These are phyloP conservation scores for Fulmarus glacialis DNA, from an alignment of 2,113 vertebrate genomes.

Conservation along the genomic window DNA sequence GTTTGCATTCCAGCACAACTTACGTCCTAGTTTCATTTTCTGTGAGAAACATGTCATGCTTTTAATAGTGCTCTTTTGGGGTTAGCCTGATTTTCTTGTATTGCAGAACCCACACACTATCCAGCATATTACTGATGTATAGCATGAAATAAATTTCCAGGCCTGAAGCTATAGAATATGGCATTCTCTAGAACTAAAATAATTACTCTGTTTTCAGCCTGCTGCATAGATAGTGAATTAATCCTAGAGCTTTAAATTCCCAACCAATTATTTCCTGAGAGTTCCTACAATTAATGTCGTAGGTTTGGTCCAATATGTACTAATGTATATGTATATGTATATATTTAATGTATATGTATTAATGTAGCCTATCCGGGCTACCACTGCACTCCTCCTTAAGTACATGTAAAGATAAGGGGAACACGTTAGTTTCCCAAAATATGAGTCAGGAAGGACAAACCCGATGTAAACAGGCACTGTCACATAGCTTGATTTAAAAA, in stretches of 20 bases:
- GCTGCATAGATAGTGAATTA: not conserved
- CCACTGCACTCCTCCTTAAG: not conserved
- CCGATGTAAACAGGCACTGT: not conserved
- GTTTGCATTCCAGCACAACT: not conserved
- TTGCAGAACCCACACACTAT: not conserved
- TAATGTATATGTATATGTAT: no score
- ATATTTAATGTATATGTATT: not conserved
- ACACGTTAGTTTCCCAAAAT: not conserved
- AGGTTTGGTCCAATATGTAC: not conserved
- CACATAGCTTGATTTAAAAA: not conserved
- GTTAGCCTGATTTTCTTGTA: not conserved
- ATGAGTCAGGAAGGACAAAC: not conserved
- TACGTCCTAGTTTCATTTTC: not conserved
- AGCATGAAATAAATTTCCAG: not conserved
- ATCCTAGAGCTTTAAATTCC: not conserved
- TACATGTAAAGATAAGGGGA: fast-evolving
- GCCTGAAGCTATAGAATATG: not conserved
- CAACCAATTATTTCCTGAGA: not conserved
- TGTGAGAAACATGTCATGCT: not conserved
- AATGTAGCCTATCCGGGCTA: not conserved
- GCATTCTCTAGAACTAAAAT: not conserved
- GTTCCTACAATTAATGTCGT: not conserved
- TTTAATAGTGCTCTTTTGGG: not conserved
- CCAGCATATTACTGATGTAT: no score
- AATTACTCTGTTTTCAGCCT: not conserved